Evolutionary conservation across 2,888 invertebrate genomes (phyloP), one percentile per base, ranked within the genome.

Genomic region (Acrocera orbiculus): DNA sequence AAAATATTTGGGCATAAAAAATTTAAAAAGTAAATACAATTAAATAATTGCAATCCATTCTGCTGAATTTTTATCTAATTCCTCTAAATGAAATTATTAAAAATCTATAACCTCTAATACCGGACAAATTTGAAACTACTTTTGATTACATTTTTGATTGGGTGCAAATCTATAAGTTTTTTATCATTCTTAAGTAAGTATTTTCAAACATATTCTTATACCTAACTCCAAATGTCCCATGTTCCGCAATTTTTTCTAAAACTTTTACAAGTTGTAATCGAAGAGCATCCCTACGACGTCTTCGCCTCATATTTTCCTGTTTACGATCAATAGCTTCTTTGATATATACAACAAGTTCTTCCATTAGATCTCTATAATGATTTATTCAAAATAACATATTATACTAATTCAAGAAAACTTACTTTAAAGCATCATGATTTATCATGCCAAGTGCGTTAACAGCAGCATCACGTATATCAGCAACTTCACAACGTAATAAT

Each of bases 301-400:
- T 67, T 25, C 96, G 66, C 35, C 95, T 69, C 69, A 95, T 82
- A 55, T 95, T 98, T 56, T 96, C 96, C 60, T 95, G 93, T 54
- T 95, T 96, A 30, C 89, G 73, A 56, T 98, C 96, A 14, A 92
- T 83, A 0, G 95, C 92, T 58, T 99, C 98, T 13, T 93, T 76
- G 37, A 99, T 75, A 43, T 87, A 78, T 1, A 82, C 73, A 6
- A 85, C 73, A 35, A 98, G 59, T 61, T 98, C 98, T 50, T 98
- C 98, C 74, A 96, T 82, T 38, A 98, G 64, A 63, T 95, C 93
- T 54, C 93, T 93, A 53, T 23, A 40, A 5, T 16, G 8, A 9
- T 14, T 14, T 14, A 8, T 27, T 14, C 11, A 19, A 22, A n/a
- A 38, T 23, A 30, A 30, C 30, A 30, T 38, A 20, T 27, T 7